A percentile compares a stretch with the other conserved stretches of the same genome.
phyloP scores from a whole-genome alignment of 1,140 invertebrate species.

The Drosophila orosa region DNA sequence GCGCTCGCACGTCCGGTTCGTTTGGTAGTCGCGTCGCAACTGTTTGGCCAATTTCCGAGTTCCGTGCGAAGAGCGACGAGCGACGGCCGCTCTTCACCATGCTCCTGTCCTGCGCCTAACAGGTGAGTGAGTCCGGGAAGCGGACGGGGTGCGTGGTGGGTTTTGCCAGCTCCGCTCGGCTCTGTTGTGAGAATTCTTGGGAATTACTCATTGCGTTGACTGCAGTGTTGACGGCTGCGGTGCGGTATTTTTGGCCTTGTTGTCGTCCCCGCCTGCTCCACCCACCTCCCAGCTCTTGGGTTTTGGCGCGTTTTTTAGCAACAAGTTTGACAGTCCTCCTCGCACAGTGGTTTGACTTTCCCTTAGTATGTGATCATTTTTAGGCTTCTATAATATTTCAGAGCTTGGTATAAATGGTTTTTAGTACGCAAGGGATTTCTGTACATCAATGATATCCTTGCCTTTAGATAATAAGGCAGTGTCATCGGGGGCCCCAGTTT shows the following conservation, averaged over 20 bases:
- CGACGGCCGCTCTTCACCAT: conserved; percentile 58
- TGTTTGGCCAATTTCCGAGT: conserved; percentile 49
- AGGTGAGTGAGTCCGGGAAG: conserved; percentile 62
- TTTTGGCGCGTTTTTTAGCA: conserved; percentile 78
- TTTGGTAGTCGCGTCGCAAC: conserved; percentile 77
- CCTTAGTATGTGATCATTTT: neutral
- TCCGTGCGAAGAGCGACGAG: conserved; percentile 7
- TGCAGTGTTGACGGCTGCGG: conserved; percentile 76
- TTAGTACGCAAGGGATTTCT: too few relatives aligned
- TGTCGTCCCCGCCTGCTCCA: conserved; percentile 1
- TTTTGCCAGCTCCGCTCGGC: conserved; percentile 10
- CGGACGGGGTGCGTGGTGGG: conserved; percentile 18
- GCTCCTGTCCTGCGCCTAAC: conserved; percentile 68
- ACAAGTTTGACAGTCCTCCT: conserved; percentile 57
- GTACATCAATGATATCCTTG: too few relatives aligned
- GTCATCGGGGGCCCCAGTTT: too few relatives aligned
- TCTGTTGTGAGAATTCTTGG: conserved; percentile 43
- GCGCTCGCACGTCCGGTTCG: conserved; percentile 67
- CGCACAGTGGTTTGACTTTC: conserved; percentile 38
- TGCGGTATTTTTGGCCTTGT: conserved; percentile 63
- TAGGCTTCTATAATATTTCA: neutral
- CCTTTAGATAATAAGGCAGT: too few relatives aligned
- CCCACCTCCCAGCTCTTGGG: neutral
- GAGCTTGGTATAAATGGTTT: too few relatives aligned
- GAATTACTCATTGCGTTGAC: conserved; percentile 67